Evolutionary conservation across 2,888 invertebrate genomes (phyloP), one percentile per base, ranked within the genome.

Genomic region (Noctua janthina): DNA sequence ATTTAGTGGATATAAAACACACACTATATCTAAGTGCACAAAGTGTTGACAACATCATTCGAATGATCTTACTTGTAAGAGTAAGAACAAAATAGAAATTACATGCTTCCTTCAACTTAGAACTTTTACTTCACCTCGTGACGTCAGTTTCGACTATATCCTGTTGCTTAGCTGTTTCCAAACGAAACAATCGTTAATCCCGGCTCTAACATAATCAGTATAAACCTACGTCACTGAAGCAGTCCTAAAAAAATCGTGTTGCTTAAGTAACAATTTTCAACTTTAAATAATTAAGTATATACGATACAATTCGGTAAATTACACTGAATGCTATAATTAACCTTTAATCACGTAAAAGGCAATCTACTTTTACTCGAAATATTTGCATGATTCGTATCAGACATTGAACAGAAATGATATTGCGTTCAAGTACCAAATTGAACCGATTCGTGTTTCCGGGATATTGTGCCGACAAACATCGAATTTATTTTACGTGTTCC

Each of bases 331-430:
- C 23, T 51, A 62, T 78, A 66, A 79, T 87, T 87, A 81, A 86
- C 87, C 87, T 87, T 87, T 81, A 66, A 66, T 76, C 8, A 56
- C 2, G 72, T n/a, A 68, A 79, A 87, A 84, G 69, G 81, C 56
- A 76, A 86, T 84, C 77, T 46, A 84, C 85, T 85, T 87, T 87
- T 86, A 87, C 85, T 51, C 35, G 23, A 84, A 85, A 86, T 84
- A 87, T 87, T 80, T 81, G 62, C 69, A 62, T 74, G 79, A 71
- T 71, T 78, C 78, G 66, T 74, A 76, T 59, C 75, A 62, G 73
- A 35, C 56, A 84, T 76, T 74, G 73, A 67, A 84, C 87, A 79
- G 29, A 83, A 66, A 74, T 75, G 66, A 76, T 72, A 68, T 68
- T 11, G 1, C 76, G 59, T 71, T 77, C 72, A 78, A 81, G 85